Percentiles rank a stretch among this genome's conserved stretches.
These are phyloP conservation scores for Chaetophractus vellerosus DNA, from an alignment of 2,797 vertebrate species.

Conservation along the genomic window DNA sequence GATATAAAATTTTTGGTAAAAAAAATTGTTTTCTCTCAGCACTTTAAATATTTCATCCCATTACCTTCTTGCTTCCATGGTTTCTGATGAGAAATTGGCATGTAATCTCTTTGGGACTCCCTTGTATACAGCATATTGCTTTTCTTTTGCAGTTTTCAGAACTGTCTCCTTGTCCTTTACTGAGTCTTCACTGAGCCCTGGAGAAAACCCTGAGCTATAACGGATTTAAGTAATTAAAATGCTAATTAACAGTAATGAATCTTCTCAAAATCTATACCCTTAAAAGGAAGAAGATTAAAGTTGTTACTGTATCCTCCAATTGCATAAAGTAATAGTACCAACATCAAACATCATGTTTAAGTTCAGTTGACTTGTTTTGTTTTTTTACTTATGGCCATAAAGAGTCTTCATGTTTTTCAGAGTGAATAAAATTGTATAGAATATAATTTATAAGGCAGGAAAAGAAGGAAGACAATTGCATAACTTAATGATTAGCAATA, in stretches of 20 bases:
- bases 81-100: too few species aligned
- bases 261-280: not conserved
- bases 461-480: not conserved
- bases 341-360: conserved; percentile 14
- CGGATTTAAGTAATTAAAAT: not conserved
- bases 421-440: not conserved
- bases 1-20: too few species aligned
- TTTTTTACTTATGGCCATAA: not conserved
- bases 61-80: too few species aligned
- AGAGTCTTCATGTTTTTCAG: not conserved
- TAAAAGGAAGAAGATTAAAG: not conserved
- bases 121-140: too few species aligned
- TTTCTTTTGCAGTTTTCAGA: too few species aligned
- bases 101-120: too few species aligned
- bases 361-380: not conserved
- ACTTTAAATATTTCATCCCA: too few species aligned
- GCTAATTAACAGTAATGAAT: not conserved
- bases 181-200: not conserved
- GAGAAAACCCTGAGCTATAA: not conserved
- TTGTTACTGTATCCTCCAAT: not conserved
- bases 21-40: too few species aligned
- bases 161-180: too few species aligned
- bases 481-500: conserved; percentile 3
- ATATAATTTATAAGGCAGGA: not conserved
- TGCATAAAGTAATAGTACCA: not conserved